Evolutionary conservation across 2,797 vertebrate genomes (phyloP), one percentile per base, ranked within the genome.

Genomic region (Sebastes glaucus): DNA sequence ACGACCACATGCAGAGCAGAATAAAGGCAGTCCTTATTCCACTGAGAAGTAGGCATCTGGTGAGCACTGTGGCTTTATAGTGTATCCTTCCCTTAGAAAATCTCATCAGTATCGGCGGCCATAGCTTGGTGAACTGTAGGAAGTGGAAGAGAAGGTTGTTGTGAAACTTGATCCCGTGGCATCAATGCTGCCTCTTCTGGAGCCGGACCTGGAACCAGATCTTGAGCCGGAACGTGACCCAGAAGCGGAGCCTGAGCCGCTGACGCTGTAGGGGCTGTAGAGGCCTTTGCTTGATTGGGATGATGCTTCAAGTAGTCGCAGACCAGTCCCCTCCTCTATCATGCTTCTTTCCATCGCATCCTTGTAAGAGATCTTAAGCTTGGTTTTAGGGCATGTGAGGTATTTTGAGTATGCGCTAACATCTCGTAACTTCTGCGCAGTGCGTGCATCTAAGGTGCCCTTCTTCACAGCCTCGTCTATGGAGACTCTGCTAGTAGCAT

Each of bases 311-410:
- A 99, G 95, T 71, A 99, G 94, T 64, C 98, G 95, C 73, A 99
- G 90, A 52, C 97, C 97, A 0, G 96, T 96, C 23, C 97, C 98
- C 5, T 99, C 98, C 88, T 99, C 99, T 0, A 96, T 91, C 99
- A 99, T 99, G 95, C 98, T 99, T 78, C 98, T 96, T 32, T 99
- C 99, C 96, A 99, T 97, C 0, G 99, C 99, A 0, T 99, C 98
- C 90, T 98, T 99, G 94, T 99, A 99, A 71, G 99, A 99, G 91
- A 99, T 99, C 93, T 99, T 99, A 9, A 99, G 96, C 93, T 99
- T 99, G 86, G 98, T 99, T 95, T 99, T 99, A 67, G 99, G 99
- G 90, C 99, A 99, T 63, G 98, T 99, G 90, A 99, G 97, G 87
- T 99, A 99, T 94, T 99, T 99, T 81, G 97, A 96, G 83, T 99